A percentile compares a stretch with the other conserved stretches of the same genome.
Conservation (phyloP, 2,797 vertebrate species). For the Antennarius maculatus region DNA sequence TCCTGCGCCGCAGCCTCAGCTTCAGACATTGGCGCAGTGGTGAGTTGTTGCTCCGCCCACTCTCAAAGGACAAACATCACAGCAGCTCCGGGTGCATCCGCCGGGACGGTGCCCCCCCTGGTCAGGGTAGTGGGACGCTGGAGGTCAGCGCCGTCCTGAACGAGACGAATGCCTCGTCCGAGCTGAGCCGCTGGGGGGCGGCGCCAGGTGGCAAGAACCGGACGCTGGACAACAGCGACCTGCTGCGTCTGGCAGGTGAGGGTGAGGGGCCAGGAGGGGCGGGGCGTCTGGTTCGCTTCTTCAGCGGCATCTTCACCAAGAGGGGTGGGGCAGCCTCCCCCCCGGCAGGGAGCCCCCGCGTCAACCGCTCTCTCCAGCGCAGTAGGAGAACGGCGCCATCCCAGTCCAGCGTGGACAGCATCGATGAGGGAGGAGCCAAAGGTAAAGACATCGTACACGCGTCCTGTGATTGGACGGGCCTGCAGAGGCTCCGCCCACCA, state of each 20-base stretch:
- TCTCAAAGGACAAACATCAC: conserved; percentile 84
- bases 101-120: conserved; percentile 8
- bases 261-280: conserved; percentile 59
- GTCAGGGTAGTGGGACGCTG: conserved; percentile 78
- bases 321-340: conserved; percentile 58
- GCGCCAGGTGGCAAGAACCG: conserved; percentile 87
- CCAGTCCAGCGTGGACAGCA: conserved; percentile 89
- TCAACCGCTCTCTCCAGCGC: conserved; percentile 65
- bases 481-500: too few relatives aligned
- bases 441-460: conserved; percentile 46
- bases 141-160: conserved; percentile 86
- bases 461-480: too few relatives aligned
- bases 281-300: conserved; percentile 86
- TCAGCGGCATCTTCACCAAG: conserved; percentile 89
- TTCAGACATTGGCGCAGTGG: conserved; percentile 88
- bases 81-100: conserved; percentile 86
- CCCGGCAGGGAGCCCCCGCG: conserved; percentile 75
- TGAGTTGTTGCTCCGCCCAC: conserved; percentile 75
- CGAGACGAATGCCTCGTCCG: conserved; percentile 78
- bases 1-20: conserved; percentile 89
- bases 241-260: conserved; percentile 81
- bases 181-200: conserved; percentile 84
- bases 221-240: conserved; percentile 93
- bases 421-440: conserved; percentile 76
- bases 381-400: conserved; percentile 64